These are phyloP conservation scores for Stichopus chloronotus DNA, from an alignment of 35 echinoderm and acorn worm species.

Conservation along the genomic window DNA sequence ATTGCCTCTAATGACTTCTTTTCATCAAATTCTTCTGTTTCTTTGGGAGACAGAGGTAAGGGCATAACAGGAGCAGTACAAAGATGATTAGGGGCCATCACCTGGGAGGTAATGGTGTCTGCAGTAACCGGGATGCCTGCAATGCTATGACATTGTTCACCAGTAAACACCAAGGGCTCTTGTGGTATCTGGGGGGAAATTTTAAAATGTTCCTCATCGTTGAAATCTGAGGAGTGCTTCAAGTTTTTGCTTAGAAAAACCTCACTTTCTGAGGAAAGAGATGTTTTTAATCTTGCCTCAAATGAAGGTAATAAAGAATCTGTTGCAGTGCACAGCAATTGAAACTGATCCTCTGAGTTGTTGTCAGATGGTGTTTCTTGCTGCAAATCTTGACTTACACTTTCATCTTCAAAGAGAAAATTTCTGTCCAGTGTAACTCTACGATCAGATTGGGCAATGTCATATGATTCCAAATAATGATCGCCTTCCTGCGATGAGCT, in stretches of 20 bases:
- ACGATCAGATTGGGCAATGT: background rate
- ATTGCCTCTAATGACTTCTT: slow-evolving; percentile 33
- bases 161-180: slow-evolving; percentile 7
- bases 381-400: slow-evolving; percentile 21
- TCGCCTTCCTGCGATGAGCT: background rate
- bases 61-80: background rate
- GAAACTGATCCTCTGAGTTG: slow-evolving; percentile 17
- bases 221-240: slow-evolving; percentile 4
- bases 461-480: background rate
- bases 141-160: background rate
- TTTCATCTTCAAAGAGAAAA: background rate
- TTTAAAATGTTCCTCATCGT: slow-evolving; percentile 57
- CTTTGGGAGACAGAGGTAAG: slow-evolving; percentile 50
- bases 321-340: slow-evolving; percentile 18
- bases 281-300: background rate
- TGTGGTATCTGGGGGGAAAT: slow-evolving; percentile 50
- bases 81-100: slow-evolving; percentile 12
- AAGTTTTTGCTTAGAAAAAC: background rate
- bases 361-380: slow-evolving; percentile 45
- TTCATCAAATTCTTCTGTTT: slow-evolving; percentile 56
- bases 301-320: background rate
- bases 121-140: background rate
- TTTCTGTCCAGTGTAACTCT: background rate
- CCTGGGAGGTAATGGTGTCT: slow-evolving; percentile 4
- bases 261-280: background rate